phyloP scores from a whole-genome alignment of 1,140 invertebrate genomes.

The Araneus ventricosus region DNA sequence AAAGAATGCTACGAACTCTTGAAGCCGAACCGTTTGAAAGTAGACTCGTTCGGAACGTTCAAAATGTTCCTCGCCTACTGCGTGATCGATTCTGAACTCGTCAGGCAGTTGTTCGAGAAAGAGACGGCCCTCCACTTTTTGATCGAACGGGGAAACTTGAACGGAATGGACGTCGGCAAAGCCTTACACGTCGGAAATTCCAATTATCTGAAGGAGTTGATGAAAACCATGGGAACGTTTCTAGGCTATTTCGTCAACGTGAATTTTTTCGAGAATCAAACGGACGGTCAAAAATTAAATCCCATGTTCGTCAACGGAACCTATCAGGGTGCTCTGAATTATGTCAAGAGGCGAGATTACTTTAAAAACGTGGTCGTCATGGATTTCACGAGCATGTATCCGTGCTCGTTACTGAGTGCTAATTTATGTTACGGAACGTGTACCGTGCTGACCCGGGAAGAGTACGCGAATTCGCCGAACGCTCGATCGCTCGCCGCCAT shows the following conservation, averaged over 20 bases:
- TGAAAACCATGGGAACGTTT: neutral
- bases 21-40: neutral
- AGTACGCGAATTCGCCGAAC: neutral
- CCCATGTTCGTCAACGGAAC: neutral
- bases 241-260: conserved; percentile 39
- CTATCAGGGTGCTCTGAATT: conserved; percentile 43
- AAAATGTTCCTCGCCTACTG: conserved; percentile 37
- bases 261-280: neutral
- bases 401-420: neutral
- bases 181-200: conserved; percentile 45
- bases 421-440: conserved; percentile 44
- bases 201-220: conserved; percentile 35
- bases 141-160: conserved; percentile 43
- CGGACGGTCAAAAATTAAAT: neutral
- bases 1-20: neutral
- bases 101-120: neutral
- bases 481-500: neutral
- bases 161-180: neutral
- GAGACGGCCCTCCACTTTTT: conserved; percentile 8
- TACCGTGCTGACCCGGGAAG: neutral
- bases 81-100: neutral
- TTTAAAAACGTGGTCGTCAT: conserved; percentile 22
- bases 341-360: neutral
- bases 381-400: conserved; percentile 52
- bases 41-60: conserved; percentile 42